A percentile compares a stretch with the other conserved stretches of the same genome.
Evolutionary conservation across 1,140 invertebrate genomes (phyloP).

Genomic region (Holotrichia oblita): DNA sequence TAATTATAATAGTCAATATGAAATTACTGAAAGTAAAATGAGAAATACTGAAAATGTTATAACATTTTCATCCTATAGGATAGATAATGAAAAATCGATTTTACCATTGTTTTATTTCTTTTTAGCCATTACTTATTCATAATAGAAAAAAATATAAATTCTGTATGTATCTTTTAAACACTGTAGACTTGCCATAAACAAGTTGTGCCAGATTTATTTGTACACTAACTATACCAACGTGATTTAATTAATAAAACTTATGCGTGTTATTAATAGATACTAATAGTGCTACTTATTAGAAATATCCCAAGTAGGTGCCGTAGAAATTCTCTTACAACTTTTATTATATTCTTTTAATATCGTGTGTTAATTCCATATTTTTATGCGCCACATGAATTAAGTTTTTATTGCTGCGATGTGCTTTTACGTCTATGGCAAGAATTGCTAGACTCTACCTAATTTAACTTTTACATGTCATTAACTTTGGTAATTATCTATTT

Average conservation of each 20-base stretch:
- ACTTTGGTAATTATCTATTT: slow-evolving; percentile 2
- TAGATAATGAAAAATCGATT: no score
- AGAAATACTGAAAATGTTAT: no score
- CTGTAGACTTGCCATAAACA: no score
- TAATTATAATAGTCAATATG: no score
- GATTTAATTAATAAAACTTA: neutral
- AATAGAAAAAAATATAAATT: no score
- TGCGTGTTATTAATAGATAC: neutral
- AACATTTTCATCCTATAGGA: no score
- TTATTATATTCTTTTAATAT: neutral
- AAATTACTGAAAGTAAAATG: no score
- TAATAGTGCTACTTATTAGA: neutral
- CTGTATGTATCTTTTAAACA: no score
- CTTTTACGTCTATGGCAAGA: neutral
- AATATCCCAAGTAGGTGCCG: neutral
- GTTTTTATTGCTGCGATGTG: neutral
- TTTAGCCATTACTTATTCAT: no score
- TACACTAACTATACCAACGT: neutral
- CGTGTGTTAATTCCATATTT: slow-evolving; percentile 10
- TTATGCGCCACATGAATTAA: neutral
- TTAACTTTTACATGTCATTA: slow-evolving; percentile 5
- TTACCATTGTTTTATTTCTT: no score
- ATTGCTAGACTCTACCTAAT: neutral
- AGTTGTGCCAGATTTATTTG: neutral
- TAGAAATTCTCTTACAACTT: neutral